Conservation (phyloP, 2,113 vertebrate genomes). For the Anhinga rufa region DNA sequence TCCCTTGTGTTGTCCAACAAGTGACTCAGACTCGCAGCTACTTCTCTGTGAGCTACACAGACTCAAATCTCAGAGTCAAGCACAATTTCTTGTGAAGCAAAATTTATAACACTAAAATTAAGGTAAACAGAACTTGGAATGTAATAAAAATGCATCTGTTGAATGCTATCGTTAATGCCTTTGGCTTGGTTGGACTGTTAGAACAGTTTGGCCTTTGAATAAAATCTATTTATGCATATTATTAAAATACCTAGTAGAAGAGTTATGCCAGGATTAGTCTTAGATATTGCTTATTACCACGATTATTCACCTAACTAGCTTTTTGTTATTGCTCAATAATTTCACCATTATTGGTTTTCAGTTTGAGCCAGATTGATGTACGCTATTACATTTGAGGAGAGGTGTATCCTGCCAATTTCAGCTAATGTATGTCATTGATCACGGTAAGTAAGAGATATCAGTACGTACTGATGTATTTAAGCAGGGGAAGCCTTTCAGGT, state of each 20-base stretch:
- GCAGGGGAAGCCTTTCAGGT: background rate
- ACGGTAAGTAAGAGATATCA: background rate
- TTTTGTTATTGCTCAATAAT: background rate
- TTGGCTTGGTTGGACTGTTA: background rate
- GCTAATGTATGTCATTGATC: background rate
- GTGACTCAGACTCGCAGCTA: background rate
- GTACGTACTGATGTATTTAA: background rate
- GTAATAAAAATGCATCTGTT: background rate
- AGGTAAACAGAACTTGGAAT: background rate
- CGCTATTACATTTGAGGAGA: background rate
- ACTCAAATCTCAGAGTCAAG: background rate
- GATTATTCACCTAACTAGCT: background rate
- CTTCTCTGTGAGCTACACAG: background rate
- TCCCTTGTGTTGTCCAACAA: background rate
- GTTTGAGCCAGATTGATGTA: background rate
- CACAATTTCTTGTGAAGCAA: background rate
- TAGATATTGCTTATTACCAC: background rate
- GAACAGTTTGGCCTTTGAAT: background rate
- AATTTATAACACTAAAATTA: background rate
- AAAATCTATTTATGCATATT: background rate
- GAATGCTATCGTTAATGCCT: rapidly evolving
- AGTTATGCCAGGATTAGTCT: background rate
- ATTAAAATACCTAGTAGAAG: background rate
- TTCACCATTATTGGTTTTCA: background rate
- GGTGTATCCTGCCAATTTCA: background rate